These are phyloP conservation scores for Cebus imitator DNA, from an alignment of 2,113 vertebrate species.

Conservation along the genomic window DNA sequence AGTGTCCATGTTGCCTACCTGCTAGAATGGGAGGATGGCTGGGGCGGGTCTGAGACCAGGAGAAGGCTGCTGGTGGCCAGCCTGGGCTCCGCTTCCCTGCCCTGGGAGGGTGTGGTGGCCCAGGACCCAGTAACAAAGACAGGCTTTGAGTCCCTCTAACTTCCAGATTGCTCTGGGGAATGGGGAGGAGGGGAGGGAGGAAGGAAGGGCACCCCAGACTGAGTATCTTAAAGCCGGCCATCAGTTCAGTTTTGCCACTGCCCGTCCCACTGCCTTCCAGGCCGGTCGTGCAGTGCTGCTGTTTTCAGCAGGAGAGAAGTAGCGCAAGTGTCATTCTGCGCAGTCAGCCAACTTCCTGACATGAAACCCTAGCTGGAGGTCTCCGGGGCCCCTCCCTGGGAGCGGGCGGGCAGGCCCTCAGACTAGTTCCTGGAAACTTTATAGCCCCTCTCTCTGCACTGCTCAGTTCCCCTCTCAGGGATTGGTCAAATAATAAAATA, in stretches of 20 bases:
- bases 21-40: neutral
- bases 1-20: neutral
- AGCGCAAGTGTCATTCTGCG: neutral
- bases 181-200: neutral
- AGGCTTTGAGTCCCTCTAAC: slow-evolving; percentile 11
- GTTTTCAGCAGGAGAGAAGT: neutral
- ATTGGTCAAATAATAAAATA: neutral
- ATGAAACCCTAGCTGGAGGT: slow-evolving; percentile 41
- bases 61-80: neutral
- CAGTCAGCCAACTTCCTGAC: neutral
- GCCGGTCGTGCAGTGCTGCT: neutral
- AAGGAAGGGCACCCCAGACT: neutral
- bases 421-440: neutral
- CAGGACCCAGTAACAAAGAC: neutral
- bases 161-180: neutral
- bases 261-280: neutral
- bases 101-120: neutral
- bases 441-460: neutral
- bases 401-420: neutral
- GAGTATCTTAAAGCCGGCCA: neutral
- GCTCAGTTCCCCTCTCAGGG: neutral
- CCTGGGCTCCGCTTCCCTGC: neutral
- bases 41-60: neutral
- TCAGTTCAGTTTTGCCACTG: neutral
- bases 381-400: neutral